Percentiles rank a stretch among this genome's conserved stretches.
phyloP scores from a whole-genome alignment of 2,888 invertebrate genomes.

The Phorcus lineatus region DNA sequence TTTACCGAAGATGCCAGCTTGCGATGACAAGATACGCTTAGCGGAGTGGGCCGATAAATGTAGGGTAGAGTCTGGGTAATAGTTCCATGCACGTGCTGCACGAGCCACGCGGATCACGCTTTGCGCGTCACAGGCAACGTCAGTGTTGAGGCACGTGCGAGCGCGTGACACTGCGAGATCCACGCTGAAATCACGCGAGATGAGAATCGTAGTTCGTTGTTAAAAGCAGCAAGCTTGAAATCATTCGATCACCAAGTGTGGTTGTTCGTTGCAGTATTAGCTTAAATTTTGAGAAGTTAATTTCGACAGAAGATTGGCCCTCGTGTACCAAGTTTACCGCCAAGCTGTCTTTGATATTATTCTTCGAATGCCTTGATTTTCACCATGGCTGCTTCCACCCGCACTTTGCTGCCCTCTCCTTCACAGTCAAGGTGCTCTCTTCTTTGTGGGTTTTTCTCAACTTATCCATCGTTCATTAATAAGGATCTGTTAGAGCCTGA shows the following conservation, averaged over 20 bases:
- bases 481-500: conserved; percentile 14
- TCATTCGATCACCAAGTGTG: not conserved
- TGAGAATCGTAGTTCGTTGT: not conserved
- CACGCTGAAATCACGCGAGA: conserved; percentile 21
- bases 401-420: not conserved
- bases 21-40: conserved; percentile 16
- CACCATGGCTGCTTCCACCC: conserved; percentile 9
- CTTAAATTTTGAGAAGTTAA: conserved; percentile 15
- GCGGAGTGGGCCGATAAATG: not conserved
- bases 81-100: not conserved
- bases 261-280: not conserved
- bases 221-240: not conserved
- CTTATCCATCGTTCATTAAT: conserved; percentile 14
- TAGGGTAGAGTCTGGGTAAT: conserved; percentile 2
- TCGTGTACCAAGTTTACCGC: conserved; percentile 9
- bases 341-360: not conserved
- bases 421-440: not conserved
- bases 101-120: not conserved
- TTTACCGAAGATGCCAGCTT: not conserved
- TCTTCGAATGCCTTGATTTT: conserved; percentile 5
- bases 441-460: conserved; percentile 11
- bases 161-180: conserved; percentile 9
- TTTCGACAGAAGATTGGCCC: not conserved
- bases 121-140: conserved; percentile 10
- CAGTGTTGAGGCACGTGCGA: not conserved